phyloP scores from a whole-genome alignment of 2,113 vertebrate genomes.

The Lepidothrix coronata region DNA sequence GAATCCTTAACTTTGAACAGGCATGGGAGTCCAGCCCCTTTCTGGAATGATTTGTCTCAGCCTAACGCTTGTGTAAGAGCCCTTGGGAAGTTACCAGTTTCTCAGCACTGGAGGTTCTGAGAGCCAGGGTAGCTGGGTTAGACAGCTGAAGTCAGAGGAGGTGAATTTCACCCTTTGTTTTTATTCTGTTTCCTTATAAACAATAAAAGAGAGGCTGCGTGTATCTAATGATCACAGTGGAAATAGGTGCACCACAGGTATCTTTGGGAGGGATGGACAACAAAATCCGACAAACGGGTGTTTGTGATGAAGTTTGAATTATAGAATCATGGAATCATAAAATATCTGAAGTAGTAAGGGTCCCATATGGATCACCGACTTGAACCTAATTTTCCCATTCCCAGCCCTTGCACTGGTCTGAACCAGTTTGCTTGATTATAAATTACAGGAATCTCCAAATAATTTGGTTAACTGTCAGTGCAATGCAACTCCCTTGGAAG shows the following conservation, averaged over 20 bases:
- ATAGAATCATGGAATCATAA: neutral
- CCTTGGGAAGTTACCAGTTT: neutral
- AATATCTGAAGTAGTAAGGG: neutral
- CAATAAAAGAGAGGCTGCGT: neutral
- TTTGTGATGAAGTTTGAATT: neutral
- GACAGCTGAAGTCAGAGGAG: neutral
- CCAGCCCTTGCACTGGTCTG: neutral
- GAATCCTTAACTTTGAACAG: neutral
- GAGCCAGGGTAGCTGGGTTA: neutral
- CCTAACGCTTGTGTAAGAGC: neutral
- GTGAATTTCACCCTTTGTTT: neutral
- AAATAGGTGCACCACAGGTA: neutral
- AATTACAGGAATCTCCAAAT: neutral
- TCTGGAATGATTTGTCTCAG: neutral
- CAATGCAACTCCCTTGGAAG: neutral
- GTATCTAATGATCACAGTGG: neutral
- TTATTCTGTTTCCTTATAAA: neutral
- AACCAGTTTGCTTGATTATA: neutral
- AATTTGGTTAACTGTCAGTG: neutral
- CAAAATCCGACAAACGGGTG: neutral
- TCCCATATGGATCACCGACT: fast-evolving
- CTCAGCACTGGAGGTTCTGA: neutral
- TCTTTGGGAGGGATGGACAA: neutral
- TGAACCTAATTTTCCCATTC: neutral
- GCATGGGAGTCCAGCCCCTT: neutral